phyloP scores from a whole-genome alignment of 2,888 invertebrate species.

The Petrolisthes cinctipes region DNA sequence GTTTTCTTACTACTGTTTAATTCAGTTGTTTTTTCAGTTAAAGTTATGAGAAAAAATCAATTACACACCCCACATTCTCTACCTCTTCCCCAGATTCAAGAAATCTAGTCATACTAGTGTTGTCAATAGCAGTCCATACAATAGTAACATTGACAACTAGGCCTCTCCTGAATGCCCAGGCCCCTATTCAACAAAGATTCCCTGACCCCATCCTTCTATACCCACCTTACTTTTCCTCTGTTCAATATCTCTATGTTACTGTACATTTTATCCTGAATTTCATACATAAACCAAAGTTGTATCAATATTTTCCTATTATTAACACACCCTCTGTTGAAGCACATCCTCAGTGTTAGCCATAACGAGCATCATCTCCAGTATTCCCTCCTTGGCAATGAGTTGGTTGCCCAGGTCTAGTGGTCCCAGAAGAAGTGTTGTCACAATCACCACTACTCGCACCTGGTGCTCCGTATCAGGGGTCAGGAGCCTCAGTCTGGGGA shows the following conservation, averaged over 20 bases:
- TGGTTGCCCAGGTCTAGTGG: slow-evolving; percentile 92
- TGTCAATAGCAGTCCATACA: no score
- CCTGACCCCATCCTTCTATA: neutral
- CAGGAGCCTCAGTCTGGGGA: slow-evolving; percentile 79
- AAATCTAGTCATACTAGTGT: no score
- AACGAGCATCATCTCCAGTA: slow-evolving; percentile 94
- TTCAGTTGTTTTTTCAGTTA: no score
- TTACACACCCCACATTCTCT: no score
- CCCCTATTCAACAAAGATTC: no score
- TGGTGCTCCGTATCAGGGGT: slow-evolving; percentile 91
- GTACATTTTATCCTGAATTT: neutral
- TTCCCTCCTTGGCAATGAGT: slow-evolving; percentile 76
- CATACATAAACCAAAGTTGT: neutral
- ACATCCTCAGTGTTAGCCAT: slow-evolving; percentile 95
- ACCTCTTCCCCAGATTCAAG: no score
- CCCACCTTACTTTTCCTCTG: neutral
- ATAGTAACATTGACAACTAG: no score
- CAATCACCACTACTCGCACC: slow-evolving; percentile 83
- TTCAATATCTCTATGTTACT: neutral
- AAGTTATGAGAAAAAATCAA: no score
- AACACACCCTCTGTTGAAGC: slow-evolving; percentile 76
- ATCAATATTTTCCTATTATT: neutral
- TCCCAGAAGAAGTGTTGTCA: slow-evolving; percentile 89
- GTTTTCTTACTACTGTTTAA: no score
- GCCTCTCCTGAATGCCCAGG: no score